Evolutionary conservation across 2,888 invertebrate species (phyloP), one percentile per base, ranked within the genome.

Genomic region (Dorcus parallelipipedus): DNA sequence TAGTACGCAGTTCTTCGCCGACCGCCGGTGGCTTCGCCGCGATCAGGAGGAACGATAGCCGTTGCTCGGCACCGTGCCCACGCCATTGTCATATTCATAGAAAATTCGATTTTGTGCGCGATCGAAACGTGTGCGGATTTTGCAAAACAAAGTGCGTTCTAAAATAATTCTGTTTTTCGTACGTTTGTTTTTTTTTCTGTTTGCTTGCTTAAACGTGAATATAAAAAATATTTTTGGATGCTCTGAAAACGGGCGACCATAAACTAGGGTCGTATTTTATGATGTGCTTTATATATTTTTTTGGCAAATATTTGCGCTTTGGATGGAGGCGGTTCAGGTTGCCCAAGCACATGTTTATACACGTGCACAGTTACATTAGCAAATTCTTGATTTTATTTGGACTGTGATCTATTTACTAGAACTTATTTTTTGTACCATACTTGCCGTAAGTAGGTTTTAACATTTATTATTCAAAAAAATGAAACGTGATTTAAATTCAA

Each of bases 1-100:
- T 54, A n/a, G 58, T 45, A 49, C 60, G 57, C 52, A 62, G 62
- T 62, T 62, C 62, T 62, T 60, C 57, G 40, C 54, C 60, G 52
- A 42, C 43, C 60, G 58, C 57, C 51, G 53, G 52, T 42, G 54
- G 56, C 62, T 53, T 41, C 53, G 53, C 40, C 49, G 33, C 48
- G 26, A 33, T 33, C 26, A 33, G 26, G 26, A 33, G 26, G 26
- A 33, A 38, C 9, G 38, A 38, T 45, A 40, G 23, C 49, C 14
- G 33, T 49, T 49, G 38, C 17, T 6, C 26, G 26, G 7, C 20
- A 33, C 26, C 26, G 26, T 33, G 26, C 26, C 26, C 26, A 33
- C 26, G 26, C 26, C 26, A 33, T 33, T 33, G 26, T 33, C 26
- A 33, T 33, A 33, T 33, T 33, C 26, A 33, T 6, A 33, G 26